These are phyloP conservation scores for Leptatherina wallacei DNA, from an alignment of 2,797 vertebrate genomes.

Conservation along the genomic window DNA sequence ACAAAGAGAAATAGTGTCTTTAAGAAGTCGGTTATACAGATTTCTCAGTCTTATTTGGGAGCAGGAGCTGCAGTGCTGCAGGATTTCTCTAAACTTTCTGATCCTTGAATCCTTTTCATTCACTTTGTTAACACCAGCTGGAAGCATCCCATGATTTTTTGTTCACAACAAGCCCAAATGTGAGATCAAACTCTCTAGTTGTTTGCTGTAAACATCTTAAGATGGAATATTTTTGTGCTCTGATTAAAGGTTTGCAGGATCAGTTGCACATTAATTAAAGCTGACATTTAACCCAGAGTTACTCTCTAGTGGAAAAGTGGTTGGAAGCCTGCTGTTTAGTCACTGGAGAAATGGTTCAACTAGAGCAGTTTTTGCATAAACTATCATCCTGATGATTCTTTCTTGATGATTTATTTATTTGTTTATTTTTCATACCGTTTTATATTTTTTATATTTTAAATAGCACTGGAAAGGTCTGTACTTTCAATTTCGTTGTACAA, in stretches of 20 bases:
- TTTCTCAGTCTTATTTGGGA: constrained; percentile 27
- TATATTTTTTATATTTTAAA: too few species aligned
- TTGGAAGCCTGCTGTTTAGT: not conserved
- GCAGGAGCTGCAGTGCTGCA: constrained; percentile 15
- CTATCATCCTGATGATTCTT: not conserved
- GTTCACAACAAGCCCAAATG: not conserved
- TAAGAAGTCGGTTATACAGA: constrained; percentile 1
- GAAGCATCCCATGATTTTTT: constrained; percentile 3
- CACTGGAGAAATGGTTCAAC: not conserved
- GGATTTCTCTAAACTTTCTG: constrained; percentile 12
- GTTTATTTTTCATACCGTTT: too few species aligned
- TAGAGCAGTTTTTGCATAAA: not conserved
- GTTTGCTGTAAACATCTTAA: not conserved
- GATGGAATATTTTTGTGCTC: not conserved
- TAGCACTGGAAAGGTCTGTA: too few species aligned
- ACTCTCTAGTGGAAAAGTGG: constrained; percentile 5
- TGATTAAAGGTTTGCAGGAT: not conserved
- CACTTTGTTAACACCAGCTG: constrained; percentile 34
- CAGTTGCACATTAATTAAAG: not conserved
- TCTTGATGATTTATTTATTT: too few species aligned
- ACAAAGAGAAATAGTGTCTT: constrained; percentile 3
- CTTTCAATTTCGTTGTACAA: too few species aligned
- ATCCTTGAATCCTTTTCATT: constrained; percentile 39
- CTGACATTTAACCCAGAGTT: not conserved
- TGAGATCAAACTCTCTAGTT: not conserved